Evolutionary conservation across 1,140 invertebrate genomes (phyloP), one percentile per base, ranked within the genome.

Genomic region (Harpegnathos saltator): DNA sequence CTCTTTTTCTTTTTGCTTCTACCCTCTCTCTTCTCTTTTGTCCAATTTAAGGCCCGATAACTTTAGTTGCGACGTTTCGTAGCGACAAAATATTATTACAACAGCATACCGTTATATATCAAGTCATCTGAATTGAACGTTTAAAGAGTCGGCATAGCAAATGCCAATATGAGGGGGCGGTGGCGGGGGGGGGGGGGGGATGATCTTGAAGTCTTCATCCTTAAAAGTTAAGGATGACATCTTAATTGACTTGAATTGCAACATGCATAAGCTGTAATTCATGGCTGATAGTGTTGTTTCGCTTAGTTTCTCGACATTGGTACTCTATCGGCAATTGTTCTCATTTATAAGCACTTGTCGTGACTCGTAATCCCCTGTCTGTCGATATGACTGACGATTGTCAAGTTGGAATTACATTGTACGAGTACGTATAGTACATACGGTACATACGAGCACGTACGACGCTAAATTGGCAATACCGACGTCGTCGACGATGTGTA

Each of bases 1-100:
- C 17, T 26, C 56, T 26, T 59, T 75, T 85, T 61, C 68, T 82
- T 75, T 44, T 44, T 87, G 69, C 72, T 84, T 63, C 61, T 48
- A 2, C 63, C 56, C 74, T 74, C 24, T 19, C 19, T 69, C n/a
- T 44, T 59, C 24, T 52, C 24, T 17, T 66, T 58, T 65, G 33
- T 56, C 48, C 19, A 26, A 78, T 24, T 78, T 1, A 56, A 66
- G 3, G 7, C n/a, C 68, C 52, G 38, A 5, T 33, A 44, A 44
- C 11, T 44, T 44, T 44, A 44, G 38, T 44, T 44, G 7, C 9
- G 38, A 44, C 11, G 11, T 44, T 44, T 44, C 38, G 9, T 44
- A 44, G 4, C 38, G 11, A 44, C 38, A 44, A 56, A 56, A 33
- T 56, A 0, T 58, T 7, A 4, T n/a, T 58, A 56, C 4, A 26